Evolutionary conservation across 2,888 invertebrate genomes (phyloP).

Genomic region (Rhogogaster chlorosoma): DNA sequence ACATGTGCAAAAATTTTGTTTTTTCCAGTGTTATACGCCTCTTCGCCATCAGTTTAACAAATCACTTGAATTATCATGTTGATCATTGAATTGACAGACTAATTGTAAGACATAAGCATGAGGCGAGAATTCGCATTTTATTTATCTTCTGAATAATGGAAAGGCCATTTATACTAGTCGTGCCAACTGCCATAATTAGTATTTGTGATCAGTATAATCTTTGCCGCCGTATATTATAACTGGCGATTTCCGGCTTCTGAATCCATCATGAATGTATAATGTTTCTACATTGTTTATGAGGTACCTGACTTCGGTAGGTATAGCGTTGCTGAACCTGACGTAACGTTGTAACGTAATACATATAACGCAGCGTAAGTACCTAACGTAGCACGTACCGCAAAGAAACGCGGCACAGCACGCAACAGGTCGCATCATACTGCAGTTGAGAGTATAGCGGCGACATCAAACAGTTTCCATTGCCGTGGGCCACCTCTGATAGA

Average conservation of each 20-base stretch:
- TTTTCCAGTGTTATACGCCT: no score
- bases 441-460: conserved; percentile 34
- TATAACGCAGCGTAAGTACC: background rate
- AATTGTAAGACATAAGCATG: no score
- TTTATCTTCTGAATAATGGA: no score
- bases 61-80: no score
- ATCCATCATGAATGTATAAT: background rate
- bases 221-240: background rate
- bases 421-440: conserved; percentile 34
- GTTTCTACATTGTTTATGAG: no score
- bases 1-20: no score
- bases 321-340: background rate
- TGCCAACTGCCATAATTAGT: background rate
- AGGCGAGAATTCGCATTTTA: no score
- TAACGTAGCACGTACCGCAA: conserved; percentile 13
- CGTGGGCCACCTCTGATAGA: conserved; percentile 38
- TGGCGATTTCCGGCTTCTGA: background rate
- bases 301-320: no score
- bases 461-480: conserved; percentile 37
- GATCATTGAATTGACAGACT: no score
- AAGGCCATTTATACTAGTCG: no score
- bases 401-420: conserved; percentile 78
- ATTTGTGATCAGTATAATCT: background rate
- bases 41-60: no score
- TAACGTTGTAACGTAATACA: background rate